Evolutionary conservation across 2,113 vertebrate genomes (phyloP), one percentile per base, ranked within the genome.

Genomic region (Cynoglossus semilaevis): DNA sequence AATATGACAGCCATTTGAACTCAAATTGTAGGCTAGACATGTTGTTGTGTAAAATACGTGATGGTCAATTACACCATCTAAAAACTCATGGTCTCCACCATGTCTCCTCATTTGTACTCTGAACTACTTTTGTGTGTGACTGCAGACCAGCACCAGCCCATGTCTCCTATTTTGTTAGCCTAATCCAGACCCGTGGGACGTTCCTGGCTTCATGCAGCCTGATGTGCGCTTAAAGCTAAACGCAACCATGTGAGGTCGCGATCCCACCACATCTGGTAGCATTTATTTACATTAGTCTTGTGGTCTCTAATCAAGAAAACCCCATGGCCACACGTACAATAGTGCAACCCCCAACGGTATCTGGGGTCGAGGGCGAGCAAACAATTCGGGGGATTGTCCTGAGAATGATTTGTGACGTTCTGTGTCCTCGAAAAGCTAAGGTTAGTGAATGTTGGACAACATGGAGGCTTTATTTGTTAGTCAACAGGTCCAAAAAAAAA

Each of bases 271-370:
- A 88, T 88, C 85, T 88, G 87, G 81, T 51, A 80, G 1, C 82
- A 18, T 68, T 88, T 86, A 88, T 84, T 85, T 62, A 70, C 77
- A 79, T 80, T 70, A 79, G 69, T 35, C 0, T 55, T 45, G 67
- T 10, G 35, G 58, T 49, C 67, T 84, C 72, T 86, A 88, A 88
- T 88, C 84, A 88, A 52, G 79, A 67, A 65, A 51, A 43, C 16
- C 16, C 58, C 38, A 44, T 58, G 70, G 78, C 81, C 81, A 74
- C 77, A 77, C 79, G 67, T 55, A 55, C 38, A 12, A 13, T 41
- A 41, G 38, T 41, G 11, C 38, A 15, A 2, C 10, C 9, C 44
- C 44, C 69, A 56, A 77, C 52, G 47, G 42, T 43, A 43, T n/a
- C 63, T 51, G 63, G 15, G n/a, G 12, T 14, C 15, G 12, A 19